Evolutionary conservation across 2,113 vertebrate species (phyloP).

Genomic region (Neolamprologus longior): DNA sequence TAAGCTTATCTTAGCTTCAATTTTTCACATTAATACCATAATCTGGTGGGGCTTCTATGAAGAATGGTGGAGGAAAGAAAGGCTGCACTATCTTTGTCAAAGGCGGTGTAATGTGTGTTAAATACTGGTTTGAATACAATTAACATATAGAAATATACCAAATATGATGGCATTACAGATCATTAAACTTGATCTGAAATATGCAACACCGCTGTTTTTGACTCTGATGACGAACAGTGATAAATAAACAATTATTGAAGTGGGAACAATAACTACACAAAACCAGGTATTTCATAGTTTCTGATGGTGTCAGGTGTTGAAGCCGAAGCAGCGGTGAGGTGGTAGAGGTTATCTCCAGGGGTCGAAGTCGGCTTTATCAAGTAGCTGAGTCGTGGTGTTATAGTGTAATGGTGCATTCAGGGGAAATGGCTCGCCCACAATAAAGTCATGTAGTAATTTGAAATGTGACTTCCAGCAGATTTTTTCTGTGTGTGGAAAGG

Average conservation of each 20-base stretch:
- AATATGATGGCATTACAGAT: not conserved
- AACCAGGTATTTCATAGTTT: not conserved
- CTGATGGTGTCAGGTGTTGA: not conserved
- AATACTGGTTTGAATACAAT: not conserved
- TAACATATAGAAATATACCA: not conserved
- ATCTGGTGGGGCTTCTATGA: not conserved
- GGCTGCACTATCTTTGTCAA: not conserved
- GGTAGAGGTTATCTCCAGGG: not conserved
- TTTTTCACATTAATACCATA: not conserved
- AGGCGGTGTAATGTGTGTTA: not conserved
- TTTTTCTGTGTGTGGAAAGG: not conserved
- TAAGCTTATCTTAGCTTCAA: not conserved
- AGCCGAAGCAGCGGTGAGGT: not conserved
- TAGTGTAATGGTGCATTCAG: not conserved
- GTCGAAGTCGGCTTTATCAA: not conserved
- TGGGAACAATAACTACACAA: not conserved
- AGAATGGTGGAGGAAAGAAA: not conserved
- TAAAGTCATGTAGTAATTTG: not conserved
- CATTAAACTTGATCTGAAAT: not conserved
- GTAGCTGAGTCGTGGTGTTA: not conserved
- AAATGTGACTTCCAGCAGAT: not conserved
- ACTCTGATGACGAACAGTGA: fast-evolving
- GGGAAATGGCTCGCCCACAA: not conserved
- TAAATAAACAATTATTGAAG: not conserved
- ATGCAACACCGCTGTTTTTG: not conserved